These are phyloP conservation scores for Trachelus iudaicus DNA, from an alignment of 2,888 invertebrate species.

Conservation along the genomic window DNA sequence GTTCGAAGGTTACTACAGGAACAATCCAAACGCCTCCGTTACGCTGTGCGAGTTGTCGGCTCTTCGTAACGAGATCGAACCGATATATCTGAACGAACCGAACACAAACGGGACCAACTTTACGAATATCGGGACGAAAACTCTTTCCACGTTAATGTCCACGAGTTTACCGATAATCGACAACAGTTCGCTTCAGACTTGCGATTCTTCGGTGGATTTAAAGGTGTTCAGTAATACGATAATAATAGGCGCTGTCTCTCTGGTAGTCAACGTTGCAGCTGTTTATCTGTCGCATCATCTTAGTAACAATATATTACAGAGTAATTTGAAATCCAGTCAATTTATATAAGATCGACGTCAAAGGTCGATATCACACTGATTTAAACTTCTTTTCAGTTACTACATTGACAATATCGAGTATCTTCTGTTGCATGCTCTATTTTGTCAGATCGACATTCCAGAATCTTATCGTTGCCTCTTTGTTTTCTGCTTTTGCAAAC, in stretches of 20 bases:
- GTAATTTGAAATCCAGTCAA: constrained; percentile 33
- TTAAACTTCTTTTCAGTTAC: constrained; percentile 26
- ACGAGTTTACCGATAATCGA: neutral
- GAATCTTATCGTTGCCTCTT: constrained; percentile 68
- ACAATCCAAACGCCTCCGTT: constrained; percentile 64
- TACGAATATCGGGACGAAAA: neutral
- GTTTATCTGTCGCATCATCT: constrained; percentile 67
- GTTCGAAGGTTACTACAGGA: constrained; percentile 57
- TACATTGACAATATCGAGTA: constrained; percentile 65
- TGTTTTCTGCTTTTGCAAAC: constrained; percentile 61
- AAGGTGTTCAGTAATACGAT: constrained; percentile 73
- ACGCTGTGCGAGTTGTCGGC: constrained; percentile 62
- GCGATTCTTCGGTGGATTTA: constrained; percentile 69
- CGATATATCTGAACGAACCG: constrained; percentile 4
- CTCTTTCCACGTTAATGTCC: neutral
- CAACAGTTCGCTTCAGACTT: constrained; percentile 40
- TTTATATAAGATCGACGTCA: neutral
- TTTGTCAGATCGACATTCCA: constrained; percentile 68
- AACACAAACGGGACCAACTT: neutral
- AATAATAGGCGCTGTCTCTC: constrained; percentile 73
- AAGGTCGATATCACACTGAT: neutral
- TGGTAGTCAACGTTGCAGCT: constrained; percentile 72
- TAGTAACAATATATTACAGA: constrained; percentile 54
- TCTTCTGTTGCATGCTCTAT: constrained; percentile 70
- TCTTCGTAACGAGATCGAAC: constrained; percentile 35